phyloP scores from a whole-genome alignment of 2,113 vertebrate genomes.

The western clawed frog (Xenopus tropicalis) region UCB_Xtro_10.0 CM004446.2:51428001-51428500 shows the following conservation, averaged over 20 bases:
- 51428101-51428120: constrained; percentile 36
- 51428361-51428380: no score
- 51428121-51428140: constrained; percentile 38
- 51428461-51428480: no score
- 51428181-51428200: constrained; percentile 37
- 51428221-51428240: background rate
- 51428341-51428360: no score
- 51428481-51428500: no score
- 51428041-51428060: constrained; percentile 12
- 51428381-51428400: no score
- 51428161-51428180: constrained; percentile 22
- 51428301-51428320: no score
- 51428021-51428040: constrained; percentile 14
- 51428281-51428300: no score
- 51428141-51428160: constrained; percentile 17
- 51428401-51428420: no score
- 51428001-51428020: no score
- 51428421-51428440: no score
- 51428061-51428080: constrained; percentile 28
- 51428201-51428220: constrained; percentile 2
- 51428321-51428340: no score
- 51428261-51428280: background rate
- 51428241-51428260: background rate
- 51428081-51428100: constrained; percentile 33
- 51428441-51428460: no score